Conservation (phyloP, 2,113 vertebrate species). For the Ariopsis seemanni region DNA sequence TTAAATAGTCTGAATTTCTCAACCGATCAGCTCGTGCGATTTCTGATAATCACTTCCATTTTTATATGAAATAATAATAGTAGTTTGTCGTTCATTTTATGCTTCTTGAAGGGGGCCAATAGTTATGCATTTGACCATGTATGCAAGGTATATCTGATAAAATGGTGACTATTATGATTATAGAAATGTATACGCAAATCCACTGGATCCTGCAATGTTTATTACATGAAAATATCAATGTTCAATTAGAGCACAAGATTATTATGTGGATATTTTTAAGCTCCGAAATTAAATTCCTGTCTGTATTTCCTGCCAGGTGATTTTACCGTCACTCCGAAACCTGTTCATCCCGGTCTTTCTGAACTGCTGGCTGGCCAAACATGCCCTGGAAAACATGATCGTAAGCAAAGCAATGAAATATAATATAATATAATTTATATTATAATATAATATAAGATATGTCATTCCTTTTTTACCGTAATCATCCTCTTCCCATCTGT, state of each 20-base stretch:
- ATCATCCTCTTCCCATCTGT: neutral
- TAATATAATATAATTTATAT: too few species aligned
- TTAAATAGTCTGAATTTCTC: too few species aligned
- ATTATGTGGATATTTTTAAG: too few species aligned
- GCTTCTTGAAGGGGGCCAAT: neutral
- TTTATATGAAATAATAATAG: too few species aligned
- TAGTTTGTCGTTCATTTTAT: neutral
- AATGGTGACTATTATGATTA: neutral
- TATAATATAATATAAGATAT: too few species aligned
- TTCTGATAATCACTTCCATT: too few species aligned
- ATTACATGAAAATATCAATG: neutral
- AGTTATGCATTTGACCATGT: neutral
- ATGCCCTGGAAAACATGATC: conserved; percentile 84
- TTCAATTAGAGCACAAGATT: neutral
- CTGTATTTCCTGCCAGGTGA: conserved; percentile 67
- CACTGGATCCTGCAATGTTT: neutral
- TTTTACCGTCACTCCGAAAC: conserved; percentile 76
- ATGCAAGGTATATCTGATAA: neutral
- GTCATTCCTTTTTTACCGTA: neutral
- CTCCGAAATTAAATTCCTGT: neutral
- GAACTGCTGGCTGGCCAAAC: conserved; percentile 84
- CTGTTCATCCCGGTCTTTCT: conserved; percentile 84
- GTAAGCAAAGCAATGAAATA: conserved; percentile 65
- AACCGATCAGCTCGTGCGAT: too few species aligned
- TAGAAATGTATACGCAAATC: neutral